Conservation (phyloP, 1,140 invertebrate species). For the Neodiprion pinetum region DNA sequence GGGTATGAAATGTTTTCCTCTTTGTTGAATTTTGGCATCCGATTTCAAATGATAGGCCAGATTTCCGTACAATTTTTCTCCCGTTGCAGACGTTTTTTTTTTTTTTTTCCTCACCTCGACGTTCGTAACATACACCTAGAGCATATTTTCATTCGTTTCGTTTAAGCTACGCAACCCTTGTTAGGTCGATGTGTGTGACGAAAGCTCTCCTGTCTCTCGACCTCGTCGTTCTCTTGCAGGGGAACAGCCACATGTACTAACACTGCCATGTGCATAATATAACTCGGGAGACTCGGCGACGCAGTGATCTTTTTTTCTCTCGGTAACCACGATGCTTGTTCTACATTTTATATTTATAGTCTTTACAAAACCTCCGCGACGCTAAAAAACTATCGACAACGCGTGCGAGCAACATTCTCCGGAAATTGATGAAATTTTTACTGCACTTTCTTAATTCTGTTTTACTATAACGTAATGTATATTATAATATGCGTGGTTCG, state of each 20-base stretch:
- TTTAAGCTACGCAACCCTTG: neutral
- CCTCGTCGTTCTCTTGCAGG: neutral
- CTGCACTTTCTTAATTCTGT: too few species aligned
- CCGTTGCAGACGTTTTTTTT: neutral
- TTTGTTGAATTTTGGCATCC: neutral
- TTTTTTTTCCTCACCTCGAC: neutral
- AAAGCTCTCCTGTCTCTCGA: neutral
- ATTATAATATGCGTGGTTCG: too few species aligned
- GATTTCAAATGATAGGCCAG: neutral
- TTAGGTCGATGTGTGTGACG: neutral
- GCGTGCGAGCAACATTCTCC: too few species aligned
- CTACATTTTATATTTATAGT: slow-evolving; percentile 3
- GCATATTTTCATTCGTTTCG: neutral
- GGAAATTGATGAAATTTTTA: too few species aligned
- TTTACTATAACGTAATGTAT: too few species aligned
- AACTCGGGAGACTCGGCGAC: neutral
- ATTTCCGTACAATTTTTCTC: neutral
- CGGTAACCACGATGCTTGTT: neutral
- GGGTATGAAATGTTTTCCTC: neutral
- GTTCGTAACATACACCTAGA: neutral
- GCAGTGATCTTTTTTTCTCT: slow-evolving; percentile 1
- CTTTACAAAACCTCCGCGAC: neutral
- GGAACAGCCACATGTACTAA: too few species aligned
- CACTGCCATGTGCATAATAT: too few species aligned
- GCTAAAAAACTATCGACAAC: neutral